Evolutionary conservation across 2,113 vertebrate genomes (phyloP).

Genomic region (Xiphophorus maculatus): DNA sequence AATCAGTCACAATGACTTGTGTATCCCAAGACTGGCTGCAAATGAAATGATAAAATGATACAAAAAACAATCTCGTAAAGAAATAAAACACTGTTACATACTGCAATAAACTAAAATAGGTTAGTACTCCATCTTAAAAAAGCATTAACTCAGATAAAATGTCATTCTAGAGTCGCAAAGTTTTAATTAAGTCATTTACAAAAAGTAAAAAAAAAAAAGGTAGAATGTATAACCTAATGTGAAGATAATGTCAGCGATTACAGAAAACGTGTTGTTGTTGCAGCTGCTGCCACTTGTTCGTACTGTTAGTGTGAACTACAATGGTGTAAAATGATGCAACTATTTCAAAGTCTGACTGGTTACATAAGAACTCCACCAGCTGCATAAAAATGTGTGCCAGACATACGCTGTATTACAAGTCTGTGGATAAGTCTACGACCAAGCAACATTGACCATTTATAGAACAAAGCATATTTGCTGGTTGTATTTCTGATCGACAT

Average conservation of each 20-base stretch:
- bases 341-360: conserved; percentile 28
- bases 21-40: no score
- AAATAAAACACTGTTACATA: background rate
- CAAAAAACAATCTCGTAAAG: background rate
- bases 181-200: background rate
- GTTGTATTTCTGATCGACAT: background rate
- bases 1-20: no score
- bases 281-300: conserved; percentile 17
- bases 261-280: conserved; percentile 1
- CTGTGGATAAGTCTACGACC: background rate
- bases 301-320: conserved; percentile 16
- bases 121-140: background rate
- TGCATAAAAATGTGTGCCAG: conserved; percentile 28
- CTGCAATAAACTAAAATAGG: background rate
- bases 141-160: background rate
- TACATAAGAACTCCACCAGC: conserved; percentile 25
- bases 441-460: background rate
- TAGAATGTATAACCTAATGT: background rate
- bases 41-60: no score
- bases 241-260: background rate
- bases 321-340: conserved; percentile 54
- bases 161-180: background rate
- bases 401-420: conserved; percentile 11
- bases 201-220: background rate
- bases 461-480: background rate